Conservation (phyloP, 2,797 vertebrate genomes). For the Diceros bicornis region DNA sequence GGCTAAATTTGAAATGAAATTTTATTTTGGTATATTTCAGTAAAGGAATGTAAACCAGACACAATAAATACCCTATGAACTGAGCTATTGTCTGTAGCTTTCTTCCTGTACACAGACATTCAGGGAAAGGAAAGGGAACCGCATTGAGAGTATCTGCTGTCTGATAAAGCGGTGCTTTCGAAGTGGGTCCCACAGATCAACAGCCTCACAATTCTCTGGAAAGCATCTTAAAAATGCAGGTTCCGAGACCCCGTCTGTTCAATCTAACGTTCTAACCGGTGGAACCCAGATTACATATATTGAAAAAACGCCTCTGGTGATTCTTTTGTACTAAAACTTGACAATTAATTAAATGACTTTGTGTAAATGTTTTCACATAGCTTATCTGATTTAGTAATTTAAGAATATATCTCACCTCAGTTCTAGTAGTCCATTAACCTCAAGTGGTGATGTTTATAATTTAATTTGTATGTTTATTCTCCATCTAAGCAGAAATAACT, state of each 20-base stretch:
- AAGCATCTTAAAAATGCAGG: not conserved
- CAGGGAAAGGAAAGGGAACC: not conserved
- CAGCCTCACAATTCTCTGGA: not conserved
- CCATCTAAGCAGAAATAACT: not conserved
- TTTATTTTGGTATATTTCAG: not conserved
- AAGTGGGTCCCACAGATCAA: not conserved
- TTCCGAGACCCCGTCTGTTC: not conserved
- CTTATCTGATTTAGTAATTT: not conserved
- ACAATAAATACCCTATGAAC: not conserved
- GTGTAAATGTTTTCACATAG: not conserved
- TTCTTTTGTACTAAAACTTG: not conserved
- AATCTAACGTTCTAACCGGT: not conserved
- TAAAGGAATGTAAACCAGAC: not conserved
- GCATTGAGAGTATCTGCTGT: not conserved
- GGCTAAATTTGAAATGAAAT: constrained; percentile 57
- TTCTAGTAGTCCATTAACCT: not conserved
- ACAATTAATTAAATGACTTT: not conserved
- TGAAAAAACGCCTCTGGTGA: not conserved
- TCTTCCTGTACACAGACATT: constrained; percentile 10
- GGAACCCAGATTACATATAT: not conserved
- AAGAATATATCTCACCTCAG: not conserved
- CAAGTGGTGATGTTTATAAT: not conserved
- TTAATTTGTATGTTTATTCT: not conserved
- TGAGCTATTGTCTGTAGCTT: constrained; percentile 7
- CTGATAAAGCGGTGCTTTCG: not conserved